Evolutionary conservation across 2,113 vertebrate species (phyloP).

Genomic region (Ptyas mucosa): DNA sequence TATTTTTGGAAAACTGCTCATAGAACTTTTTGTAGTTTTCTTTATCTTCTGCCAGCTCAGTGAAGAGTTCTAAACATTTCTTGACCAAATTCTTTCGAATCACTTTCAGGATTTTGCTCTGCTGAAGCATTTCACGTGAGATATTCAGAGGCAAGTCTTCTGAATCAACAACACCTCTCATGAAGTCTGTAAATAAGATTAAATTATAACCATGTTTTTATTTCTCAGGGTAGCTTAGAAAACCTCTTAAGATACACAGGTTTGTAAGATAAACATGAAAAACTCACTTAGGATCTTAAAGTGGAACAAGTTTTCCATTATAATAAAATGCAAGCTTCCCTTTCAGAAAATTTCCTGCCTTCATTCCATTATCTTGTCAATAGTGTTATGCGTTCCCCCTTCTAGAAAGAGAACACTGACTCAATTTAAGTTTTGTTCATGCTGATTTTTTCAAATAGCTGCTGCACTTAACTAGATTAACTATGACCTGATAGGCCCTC

Average conservation of each 20-base stretch:
- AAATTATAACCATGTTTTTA: neutral
- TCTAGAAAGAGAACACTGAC: neutral
- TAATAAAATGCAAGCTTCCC: neutral
- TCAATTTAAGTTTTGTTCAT: neutral
- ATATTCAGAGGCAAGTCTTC: slow-evolving; percentile 96
- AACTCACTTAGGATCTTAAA: neutral
- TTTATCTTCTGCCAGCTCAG: slow-evolving; percentile 89
- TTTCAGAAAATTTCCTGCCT: neutral
- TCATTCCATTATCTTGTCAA: neutral
- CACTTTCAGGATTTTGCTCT: slow-evolving; percentile 97
- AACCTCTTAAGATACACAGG: neutral
- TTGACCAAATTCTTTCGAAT: slow-evolving; percentile 97
- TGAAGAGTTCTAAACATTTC: slow-evolving; percentile 94
- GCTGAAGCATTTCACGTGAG: slow-evolving; percentile 95
- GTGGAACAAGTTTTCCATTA: neutral
- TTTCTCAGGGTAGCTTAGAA: neutral
- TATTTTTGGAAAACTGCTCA: slow-evolving; percentile 97
- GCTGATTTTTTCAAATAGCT: neutral
- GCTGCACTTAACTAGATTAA: neutral
- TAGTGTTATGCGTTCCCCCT: neutral
- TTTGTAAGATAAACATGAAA: neutral
- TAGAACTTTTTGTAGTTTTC: slow-evolving; percentile 97
- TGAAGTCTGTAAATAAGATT: slow-evolving; percentile 72
- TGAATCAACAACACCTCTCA: slow-evolving; percentile 94
- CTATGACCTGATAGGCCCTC: neutral